Evolutionary conservation across 2,888 invertebrate species (phyloP), one percentile per base, ranked within the genome.

Genomic region (Charanyca ferruginea): DNA sequence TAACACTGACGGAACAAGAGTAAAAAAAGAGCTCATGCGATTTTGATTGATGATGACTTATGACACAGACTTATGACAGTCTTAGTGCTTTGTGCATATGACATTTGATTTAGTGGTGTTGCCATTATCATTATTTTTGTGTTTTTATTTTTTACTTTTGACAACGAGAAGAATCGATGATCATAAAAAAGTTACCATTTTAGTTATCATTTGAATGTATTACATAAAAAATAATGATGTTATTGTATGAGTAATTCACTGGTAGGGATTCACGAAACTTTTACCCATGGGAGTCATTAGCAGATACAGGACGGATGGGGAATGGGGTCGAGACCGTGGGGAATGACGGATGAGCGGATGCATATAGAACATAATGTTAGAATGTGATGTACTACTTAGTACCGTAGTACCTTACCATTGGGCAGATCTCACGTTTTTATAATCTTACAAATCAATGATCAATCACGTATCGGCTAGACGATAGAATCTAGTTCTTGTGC

Each of bases 1-100:
- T 85, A 84, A 76, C 76, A 83, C 77, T 82, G 79, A 74, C 76
- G 68, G 64, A 72, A 76, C 72, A 76, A 38, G 16, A 38, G 38
- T 4, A 38, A 38, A 73, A 81, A 77, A 75, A 69, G 58, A 45
- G 22, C 35, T 25, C 48, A 66, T 28, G n/a, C 54, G 62, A 42
- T 60, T 75, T 66, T 79, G 77, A 79, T 73, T 79, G 68, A 32
- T 32, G 77, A 77, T n/a, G n/a, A n/a, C n/a, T n/a, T n/a, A n/a
- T n/a, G n/a, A n/a, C n/a, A n/a, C n/a, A n/a, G n/a, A n/a, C n/a
- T n/a, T n/a, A n/a, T n/a, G n/a, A n/a, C n/a, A n/a, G n/a, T n/a
- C n/a, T n/a, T n/a, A n/a, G n/a, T n/a, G n/a, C n/a, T n/a, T n/a
- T n/a, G n/a, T n/a, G n/a, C n/a, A n/a, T 18, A 54, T 59, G 67